Conservation (phyloP, 2,113 vertebrate species). For the Triplophysa tibetana region DNA sequence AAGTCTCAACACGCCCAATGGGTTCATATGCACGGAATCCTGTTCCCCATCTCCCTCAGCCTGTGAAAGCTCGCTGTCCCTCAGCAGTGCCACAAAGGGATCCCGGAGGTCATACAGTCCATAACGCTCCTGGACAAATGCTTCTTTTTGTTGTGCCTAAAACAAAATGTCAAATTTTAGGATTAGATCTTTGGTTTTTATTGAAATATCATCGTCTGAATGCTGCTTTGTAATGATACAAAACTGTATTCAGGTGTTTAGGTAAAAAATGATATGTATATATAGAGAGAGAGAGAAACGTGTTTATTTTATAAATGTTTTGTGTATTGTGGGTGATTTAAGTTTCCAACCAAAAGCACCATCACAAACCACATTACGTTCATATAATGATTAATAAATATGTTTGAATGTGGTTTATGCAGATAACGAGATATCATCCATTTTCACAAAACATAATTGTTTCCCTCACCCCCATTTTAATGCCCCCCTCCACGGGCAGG, state of each 20-base stretch:
- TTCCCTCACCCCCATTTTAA: conserved; percentile 20
- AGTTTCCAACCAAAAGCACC: too few relatives aligned
- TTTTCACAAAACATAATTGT: conserved; percentile 25
- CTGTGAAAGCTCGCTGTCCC: conserved; percentile 84
- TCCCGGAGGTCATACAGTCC: conserved; percentile 95
- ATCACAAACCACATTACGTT: background rate
- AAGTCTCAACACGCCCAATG: conserved; percentile 88
- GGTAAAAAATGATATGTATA: too few relatives aligned
- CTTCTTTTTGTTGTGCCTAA: conserved; percentile 89
- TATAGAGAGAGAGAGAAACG: too few relatives aligned
- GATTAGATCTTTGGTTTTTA: conserved; percentile 21
- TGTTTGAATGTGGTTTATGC: background rate
- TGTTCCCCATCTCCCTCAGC: conserved; percentile 72
- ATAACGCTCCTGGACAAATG: conserved; percentile 94
- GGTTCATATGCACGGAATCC: conserved; percentile 79
- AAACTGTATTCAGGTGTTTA: background rate
- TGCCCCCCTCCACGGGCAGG: conserved; percentile 66
- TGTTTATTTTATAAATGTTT: too few relatives aligned
- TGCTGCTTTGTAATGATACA: too few relatives aligned
- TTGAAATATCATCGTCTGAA: background rate
- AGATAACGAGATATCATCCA: background rate
- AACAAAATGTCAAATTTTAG: conserved; percentile 43
- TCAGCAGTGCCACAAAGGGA: conserved; percentile 90
- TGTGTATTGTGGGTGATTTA: too few relatives aligned
- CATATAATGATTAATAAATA: background rate